Conservation (phyloP, 1,140 invertebrate species). For the Luehdorfia chinensis region DNA sequence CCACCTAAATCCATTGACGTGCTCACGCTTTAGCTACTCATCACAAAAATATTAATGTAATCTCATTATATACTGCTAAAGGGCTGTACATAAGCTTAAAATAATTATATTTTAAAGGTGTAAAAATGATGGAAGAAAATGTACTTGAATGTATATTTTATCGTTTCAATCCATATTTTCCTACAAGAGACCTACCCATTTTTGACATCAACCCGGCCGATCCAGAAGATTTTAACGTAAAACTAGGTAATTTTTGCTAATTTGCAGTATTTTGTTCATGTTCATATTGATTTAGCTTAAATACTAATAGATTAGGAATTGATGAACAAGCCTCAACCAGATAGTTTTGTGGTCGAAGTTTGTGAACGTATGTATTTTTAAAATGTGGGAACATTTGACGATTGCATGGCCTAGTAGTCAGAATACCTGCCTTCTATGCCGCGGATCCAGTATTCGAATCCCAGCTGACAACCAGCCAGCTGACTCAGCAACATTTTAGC, state of each 20-base stretch:
- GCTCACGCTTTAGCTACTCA: too few species aligned
- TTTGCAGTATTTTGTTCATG: neutral
- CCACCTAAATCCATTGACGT: too few species aligned
- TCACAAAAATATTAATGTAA: too few species aligned
- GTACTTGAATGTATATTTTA: constrained; percentile 57
- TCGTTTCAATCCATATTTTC: constrained; percentile 63
- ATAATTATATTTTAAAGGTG: constrained; percentile 39
- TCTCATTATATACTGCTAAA: too few species aligned
- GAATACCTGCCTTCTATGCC: too few species aligned
- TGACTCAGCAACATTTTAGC: neutral
- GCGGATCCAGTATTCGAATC: too few species aligned
- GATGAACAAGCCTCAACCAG: neutral
- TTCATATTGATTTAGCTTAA: neutral
- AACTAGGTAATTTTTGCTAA: constrained; percentile 35
- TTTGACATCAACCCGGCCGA: constrained; percentile 49
- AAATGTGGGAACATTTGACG: too few species aligned
- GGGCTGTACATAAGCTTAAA: too few species aligned
- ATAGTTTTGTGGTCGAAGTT: neutral
- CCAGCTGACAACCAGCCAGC: too few species aligned
- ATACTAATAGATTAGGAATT: neutral
- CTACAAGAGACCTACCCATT: constrained; percentile 32
- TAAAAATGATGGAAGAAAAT: constrained; percentile 54
- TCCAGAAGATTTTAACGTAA: constrained; percentile 42
- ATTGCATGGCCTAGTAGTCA: too few species aligned
- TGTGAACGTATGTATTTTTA: too few species aligned